phyloP scores from a whole-genome alignment of 2,113 vertebrate species.

The Myanophis thanlyinensis region DNA sequence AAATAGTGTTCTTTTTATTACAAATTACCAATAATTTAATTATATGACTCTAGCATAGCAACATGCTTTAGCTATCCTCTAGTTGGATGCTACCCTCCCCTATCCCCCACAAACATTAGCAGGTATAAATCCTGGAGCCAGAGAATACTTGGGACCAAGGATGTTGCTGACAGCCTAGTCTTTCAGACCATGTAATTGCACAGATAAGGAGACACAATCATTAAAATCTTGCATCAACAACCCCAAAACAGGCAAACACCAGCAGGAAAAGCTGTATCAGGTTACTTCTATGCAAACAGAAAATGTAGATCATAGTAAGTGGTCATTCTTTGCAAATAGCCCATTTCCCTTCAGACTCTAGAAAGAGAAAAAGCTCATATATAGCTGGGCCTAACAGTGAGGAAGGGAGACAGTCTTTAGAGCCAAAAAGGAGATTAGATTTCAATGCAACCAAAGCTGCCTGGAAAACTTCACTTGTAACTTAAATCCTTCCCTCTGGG shows the following conservation, averaged over 20 bases:
- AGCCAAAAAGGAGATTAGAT: conserved; percentile 43
- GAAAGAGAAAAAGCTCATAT: conserved; percentile 4
- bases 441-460: conserved; percentile 50
- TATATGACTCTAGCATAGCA: background rate
- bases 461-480: conserved; percentile 50
- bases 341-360: conserved; percentile 64
- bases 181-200: conserved; percentile 56
- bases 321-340: conserved; percentile 49
- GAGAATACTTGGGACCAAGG: conserved; percentile 26
- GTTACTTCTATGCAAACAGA: conserved; percentile 72
- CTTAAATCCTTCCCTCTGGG: conserved; percentile 51
- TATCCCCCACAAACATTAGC: background rate
- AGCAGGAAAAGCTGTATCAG: conserved; percentile 62
- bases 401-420: conserved; percentile 33
- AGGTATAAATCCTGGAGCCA: conserved; percentile 58
- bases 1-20: conserved; percentile 11
- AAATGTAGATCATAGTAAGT: conserved; percentile 47
- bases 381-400: conserved; percentile 34
- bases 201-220: conserved; percentile 31
- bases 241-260: conserved; percentile 66
- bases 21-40: conserved; percentile 28
- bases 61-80: background rate
- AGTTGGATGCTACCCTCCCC: background rate
- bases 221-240: conserved; percentile 57
- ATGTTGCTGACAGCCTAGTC: conserved; percentile 46